These are phyloP conservation scores for Cathartes aura DNA, from an alignment of 2,113 vertebrate genomes.

Conservation along the genomic window DNA sequence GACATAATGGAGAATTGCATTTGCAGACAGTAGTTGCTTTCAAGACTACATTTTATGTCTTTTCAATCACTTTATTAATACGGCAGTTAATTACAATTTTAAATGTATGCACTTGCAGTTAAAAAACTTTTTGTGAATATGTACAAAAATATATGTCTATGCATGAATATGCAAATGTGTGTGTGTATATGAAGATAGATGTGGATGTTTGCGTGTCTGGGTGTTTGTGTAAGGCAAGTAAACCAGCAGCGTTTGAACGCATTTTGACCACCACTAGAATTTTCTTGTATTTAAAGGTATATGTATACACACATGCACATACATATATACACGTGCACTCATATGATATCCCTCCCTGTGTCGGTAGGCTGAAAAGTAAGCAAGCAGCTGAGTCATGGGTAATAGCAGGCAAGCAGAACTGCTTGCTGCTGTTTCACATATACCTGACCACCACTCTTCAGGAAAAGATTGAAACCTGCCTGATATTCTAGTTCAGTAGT, in stretches of 20 bases:
- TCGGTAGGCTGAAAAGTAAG: background rate
- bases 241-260: background rate
- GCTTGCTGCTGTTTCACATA: background rate
- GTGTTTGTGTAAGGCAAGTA: background rate
- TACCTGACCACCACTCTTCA: background rate
- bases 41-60: background rate
- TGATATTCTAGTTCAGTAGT: background rate
- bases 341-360: background rate
- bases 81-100: background rate
- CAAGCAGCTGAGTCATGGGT: background rate
- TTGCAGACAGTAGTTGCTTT: background rate
- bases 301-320: background rate
- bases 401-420: background rate
- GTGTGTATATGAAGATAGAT: background rate
- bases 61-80: background rate
- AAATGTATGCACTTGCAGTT: background rate
- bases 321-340: fast-evolving
- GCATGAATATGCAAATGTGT: background rate
- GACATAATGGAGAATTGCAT: slow-evolving; percentile 22
- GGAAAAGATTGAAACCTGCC: background rate
- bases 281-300: background rate
- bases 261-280: background rate
- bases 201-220: fast-evolving
- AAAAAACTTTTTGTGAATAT: background rate
- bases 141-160: background rate